Evolutionary conservation across 2,113 vertebrate genomes (phyloP).

Genomic region (Catharus bicknelli): DNA sequence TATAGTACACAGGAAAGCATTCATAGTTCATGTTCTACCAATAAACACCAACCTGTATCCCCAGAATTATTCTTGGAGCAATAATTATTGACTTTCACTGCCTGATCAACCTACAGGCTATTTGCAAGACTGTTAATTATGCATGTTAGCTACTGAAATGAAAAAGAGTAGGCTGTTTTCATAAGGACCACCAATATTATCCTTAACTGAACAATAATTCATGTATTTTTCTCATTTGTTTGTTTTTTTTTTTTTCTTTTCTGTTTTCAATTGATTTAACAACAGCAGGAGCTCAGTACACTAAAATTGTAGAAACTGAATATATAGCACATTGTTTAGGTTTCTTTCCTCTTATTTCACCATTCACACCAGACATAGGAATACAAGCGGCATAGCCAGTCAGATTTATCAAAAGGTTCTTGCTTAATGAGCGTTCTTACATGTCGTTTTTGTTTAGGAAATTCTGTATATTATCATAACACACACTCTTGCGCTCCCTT

Average conservation of each 20-base stretch:
- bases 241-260: neutral
- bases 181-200: neutral
- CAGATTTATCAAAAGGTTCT: neutral
- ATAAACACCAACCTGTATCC: neutral
- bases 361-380: neutral
- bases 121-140: neutral
- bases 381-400: neutral
- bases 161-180: neutral
- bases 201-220: neutral
- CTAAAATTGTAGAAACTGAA: neutral
- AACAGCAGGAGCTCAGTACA: neutral
- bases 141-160: neutral
- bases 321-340: neutral
- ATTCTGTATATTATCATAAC: neutral
- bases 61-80: neutral
- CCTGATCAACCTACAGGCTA: neutral
- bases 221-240: neutral
- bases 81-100: neutral
- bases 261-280: neutral
- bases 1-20: neutral
- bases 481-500: neutral
- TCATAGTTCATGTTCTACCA: neutral
- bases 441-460: neutral
- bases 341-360: neutral
- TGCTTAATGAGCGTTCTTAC: accelerated